phyloP scores from a whole-genome alignment of 2,113 vertebrate species.

The Antennarius striatus region DNA sequence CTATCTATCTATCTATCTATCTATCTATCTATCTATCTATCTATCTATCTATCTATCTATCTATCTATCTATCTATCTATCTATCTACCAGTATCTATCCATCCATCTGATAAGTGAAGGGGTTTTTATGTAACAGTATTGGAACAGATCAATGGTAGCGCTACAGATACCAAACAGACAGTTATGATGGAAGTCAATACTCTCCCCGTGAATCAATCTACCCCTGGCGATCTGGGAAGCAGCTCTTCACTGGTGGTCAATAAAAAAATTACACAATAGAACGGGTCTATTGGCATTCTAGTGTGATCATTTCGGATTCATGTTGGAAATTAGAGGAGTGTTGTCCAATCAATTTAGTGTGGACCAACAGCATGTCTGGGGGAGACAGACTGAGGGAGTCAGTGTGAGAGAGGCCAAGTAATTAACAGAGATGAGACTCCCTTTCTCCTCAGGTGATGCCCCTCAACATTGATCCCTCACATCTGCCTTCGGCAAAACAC shows the following conservation, averaged over 20 bases:
- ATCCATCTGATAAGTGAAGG: no score
- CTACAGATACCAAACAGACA: constrained; percentile 5
- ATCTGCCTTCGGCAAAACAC: constrained; percentile 39
- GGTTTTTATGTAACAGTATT: no score
- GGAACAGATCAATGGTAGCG: no score
- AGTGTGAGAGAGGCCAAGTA: constrained; percentile 11
- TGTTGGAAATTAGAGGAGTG: constrained; percentile 43
- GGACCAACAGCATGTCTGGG: constrained; percentile 28
- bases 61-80: no score
- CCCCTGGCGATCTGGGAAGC: constrained; percentile 13
- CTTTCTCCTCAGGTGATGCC: constrained; percentile 11
- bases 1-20: no score
- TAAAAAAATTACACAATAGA: constrained; percentile 39
- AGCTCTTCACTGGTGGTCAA: constrained; percentile 14
- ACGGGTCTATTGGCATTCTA: constrained; percentile 36
- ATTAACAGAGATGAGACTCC: constrained; percentile 37
- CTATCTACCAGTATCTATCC: no score
- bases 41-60: no score
- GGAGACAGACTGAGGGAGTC: constrained; percentile 4
- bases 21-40: no score
- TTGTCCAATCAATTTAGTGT: constrained; percentile 52
- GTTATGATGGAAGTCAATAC: constrained; percentile 21
- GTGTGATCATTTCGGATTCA: constrained; percentile 34
- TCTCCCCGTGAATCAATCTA: constrained; percentile 21
- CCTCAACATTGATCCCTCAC: constrained; percentile 42